Evolutionary conservation across 1,140 invertebrate species (phyloP).

Genomic region (Nixonia krombeini): DNA sequence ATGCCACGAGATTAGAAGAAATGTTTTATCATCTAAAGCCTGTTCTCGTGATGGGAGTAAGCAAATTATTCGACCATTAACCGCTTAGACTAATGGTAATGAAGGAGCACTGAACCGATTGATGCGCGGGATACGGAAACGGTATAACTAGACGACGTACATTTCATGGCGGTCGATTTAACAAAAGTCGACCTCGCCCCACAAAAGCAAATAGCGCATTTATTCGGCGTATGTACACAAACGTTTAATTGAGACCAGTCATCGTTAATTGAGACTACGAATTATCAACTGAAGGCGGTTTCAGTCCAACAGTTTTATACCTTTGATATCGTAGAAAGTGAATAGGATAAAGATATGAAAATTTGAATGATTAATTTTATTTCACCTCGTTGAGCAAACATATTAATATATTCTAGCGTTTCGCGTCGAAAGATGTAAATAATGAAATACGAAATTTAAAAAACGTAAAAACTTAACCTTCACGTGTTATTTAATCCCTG

Average conservation of each 20-base stretch:
- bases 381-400: too few relatives aligned
- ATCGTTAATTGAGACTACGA: slow-evolving; percentile 17
- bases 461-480: too few relatives aligned
- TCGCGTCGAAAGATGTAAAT: too few relatives aligned
- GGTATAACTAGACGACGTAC: neutral
- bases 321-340: too few relatives aligned
- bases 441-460: too few relatives aligned
- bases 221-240: slow-evolving; percentile 23
- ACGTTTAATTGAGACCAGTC: slow-evolving; percentile 21
- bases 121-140: neutral
- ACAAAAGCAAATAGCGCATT: slow-evolving; percentile 29
- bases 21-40: too few relatives aligned
- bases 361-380: too few relatives aligned
- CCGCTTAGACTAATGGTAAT: neutral
- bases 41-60: neutral
- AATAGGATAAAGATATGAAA: too few relatives aligned
- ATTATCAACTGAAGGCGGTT: slow-evolving; percentile 12
- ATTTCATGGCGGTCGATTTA: neutral
- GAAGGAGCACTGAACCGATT: neutral
- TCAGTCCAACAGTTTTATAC: too few relatives aligned
- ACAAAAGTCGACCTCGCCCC: slow-evolving; percentile 25
- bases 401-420: too few relatives aligned
- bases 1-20: too few relatives aligned
- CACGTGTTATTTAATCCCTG: too few relatives aligned
- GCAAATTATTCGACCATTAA: neutral